phyloP scores from a whole-genome alignment of 2,113 vertebrate genomes.

The Nyctibius bracteatus region DNA sequence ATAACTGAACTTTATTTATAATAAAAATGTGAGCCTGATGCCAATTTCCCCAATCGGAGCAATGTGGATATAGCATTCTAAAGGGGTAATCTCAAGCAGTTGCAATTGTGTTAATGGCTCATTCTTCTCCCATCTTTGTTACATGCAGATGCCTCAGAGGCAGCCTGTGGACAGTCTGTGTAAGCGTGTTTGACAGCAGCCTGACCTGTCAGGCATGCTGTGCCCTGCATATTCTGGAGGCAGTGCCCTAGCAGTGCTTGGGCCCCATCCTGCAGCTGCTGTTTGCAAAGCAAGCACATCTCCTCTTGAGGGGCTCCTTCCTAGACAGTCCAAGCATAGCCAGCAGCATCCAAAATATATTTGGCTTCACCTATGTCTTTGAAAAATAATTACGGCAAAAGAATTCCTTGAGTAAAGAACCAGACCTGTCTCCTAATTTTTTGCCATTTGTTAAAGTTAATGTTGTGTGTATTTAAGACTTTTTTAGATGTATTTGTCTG shows the following conservation, averaged over 20 bases:
- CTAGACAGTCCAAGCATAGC: background rate
- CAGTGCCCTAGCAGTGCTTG: background rate
- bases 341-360: fast-evolving
- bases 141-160: background rate
- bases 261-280: background rate
- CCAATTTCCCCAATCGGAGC: background rate
- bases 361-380: background rate
- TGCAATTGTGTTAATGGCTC: background rate
- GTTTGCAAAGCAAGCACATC: background rate
- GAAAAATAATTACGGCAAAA: background rate
- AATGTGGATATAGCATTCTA: background rate
- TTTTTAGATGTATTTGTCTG: background rate
- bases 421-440: background rate
- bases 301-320: background rate
- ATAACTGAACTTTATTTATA: background rate
- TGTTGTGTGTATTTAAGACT: background rate
- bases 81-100: background rate
- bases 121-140: background rate
- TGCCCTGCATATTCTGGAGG: background rate
- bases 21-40: fast-evolving
- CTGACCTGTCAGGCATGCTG: background rate
- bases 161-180: background rate
- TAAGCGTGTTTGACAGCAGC: background rate
- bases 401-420: background rate
- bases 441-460: background rate